A percentile compares a stretch with the other conserved stretches of the same genome.
These are phyloP conservation scores for Acanthosepion esculentum DNA, from an alignment of 2,888 invertebrate species.

Conservation along the genomic window DNA sequence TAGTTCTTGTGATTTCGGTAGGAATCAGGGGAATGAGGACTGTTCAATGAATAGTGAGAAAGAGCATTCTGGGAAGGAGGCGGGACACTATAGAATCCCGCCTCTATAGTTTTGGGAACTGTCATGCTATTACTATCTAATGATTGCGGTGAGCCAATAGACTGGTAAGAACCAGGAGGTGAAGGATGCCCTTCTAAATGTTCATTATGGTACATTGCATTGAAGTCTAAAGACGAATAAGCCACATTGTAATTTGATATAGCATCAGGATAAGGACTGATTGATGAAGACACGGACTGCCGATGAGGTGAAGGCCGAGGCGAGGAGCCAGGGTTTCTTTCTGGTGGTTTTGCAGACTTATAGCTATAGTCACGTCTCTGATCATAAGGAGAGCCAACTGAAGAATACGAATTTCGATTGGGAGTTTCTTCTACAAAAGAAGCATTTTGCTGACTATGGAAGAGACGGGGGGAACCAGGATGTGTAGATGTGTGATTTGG, in stretches of 20 bases:
- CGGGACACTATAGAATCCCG: neutral
- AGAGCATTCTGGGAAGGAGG: neutral
- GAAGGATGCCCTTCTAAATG: neutral
- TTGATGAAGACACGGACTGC: neutral
- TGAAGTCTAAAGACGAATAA: slow-evolving; percentile 8
- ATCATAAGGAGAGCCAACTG: slow-evolving; percentile 13
- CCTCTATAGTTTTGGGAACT: neutral
- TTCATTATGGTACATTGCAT: neutral
- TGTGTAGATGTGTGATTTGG: neutral
- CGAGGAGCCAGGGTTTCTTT: neutral
- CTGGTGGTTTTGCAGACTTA: neutral
- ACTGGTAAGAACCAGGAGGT: neutral
- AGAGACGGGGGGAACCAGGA: neutral
- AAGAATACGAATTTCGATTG: slow-evolving; percentile 36
- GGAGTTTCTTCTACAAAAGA: slow-evolving; percentile 38
- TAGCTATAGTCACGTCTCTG: neutral
- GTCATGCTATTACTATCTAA: neutral
- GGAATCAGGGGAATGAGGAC: neutral
- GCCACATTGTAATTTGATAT: neutral
- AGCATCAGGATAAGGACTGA: neutral
- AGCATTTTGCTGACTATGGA: neutral
- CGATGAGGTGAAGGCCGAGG: neutral
- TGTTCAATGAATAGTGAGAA: neutral
- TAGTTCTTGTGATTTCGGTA: neutral
- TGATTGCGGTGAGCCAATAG: neutral